phyloP scores from a whole-genome alignment of 2,113 vertebrate species.

The Herpetotheres cachinnans region DNA sequence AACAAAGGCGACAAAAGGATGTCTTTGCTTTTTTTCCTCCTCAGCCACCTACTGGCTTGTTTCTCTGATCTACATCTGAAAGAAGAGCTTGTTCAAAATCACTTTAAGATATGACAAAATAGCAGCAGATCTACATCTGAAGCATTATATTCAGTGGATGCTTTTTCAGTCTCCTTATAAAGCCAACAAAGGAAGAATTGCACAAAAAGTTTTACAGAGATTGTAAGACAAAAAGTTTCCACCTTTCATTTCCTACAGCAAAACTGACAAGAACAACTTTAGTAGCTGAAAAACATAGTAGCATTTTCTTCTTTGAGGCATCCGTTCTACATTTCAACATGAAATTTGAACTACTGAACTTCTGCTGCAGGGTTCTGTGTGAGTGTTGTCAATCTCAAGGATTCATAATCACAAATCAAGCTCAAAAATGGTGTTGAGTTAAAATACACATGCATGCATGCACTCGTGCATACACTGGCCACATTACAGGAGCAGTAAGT shows the following conservation, averaged over 20 bases:
- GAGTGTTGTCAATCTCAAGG: neutral
- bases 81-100: slow-evolving; percentile 14
- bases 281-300: neutral
- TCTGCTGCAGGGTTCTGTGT: neutral
- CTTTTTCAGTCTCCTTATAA: neutral
- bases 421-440: neutral
- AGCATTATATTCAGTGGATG: neutral
- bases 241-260: neutral
- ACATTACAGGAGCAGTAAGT: neutral
- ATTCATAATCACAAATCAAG: neutral
- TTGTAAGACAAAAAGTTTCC: neutral
- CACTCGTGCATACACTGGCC: neutral
- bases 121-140: neutral
- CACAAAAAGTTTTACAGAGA: neutral
- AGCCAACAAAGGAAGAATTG: neutral
- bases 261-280: neutral
- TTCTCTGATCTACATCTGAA: slow-evolving; percentile 38
- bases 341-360: neutral
- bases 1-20: neutral
- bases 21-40: neutral
- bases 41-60: neutral
- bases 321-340: neutral
- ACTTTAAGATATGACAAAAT: neutral
- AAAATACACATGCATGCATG: neutral
- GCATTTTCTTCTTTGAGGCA: neutral